Percentiles rank a stretch among this genome's conserved stretches.
These are phyloP conservation scores for Leptodactylus fallax DNA, from an alignment of 2,797 vertebrate genomes.

Conservation along the genomic window DNA sequence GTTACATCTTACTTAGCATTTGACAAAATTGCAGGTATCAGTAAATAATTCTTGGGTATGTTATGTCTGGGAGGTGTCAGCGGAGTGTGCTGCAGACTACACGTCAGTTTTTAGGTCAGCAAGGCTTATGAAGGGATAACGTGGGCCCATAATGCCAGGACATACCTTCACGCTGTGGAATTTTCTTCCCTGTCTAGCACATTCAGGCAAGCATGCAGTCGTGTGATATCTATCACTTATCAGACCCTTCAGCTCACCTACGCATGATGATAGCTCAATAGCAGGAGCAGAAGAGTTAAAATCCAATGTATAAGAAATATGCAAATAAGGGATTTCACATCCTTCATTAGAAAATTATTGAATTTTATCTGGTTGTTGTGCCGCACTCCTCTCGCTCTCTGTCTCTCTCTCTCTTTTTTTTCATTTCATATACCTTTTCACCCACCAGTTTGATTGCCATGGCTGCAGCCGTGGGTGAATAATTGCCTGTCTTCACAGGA, in stretches of 20 bases:
- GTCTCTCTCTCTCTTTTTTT: slow-evolving; percentile 66
- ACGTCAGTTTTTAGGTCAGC: not conserved
- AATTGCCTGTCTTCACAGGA: slow-evolving; percentile 95
- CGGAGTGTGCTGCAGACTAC: not conserved
- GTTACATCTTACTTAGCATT: not conserved
- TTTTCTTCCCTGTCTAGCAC: not conserved
- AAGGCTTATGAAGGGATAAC: not conserved
- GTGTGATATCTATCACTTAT: not conserved
- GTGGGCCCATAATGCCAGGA: not conserved
- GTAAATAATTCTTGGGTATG: not conserved
- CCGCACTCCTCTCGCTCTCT: slow-evolving; percentile 72
- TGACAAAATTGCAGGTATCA: not conserved
- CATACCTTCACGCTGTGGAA: not conserved
- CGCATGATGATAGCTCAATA: not conserved
- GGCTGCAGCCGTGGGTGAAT: slow-evolving; percentile 90
- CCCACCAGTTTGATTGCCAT: slow-evolving; percentile 86
- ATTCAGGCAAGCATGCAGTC: not conserved
- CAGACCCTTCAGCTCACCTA: not conserved
- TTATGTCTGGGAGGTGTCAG: not conserved
- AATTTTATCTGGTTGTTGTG: slow-evolving; percentile 72
- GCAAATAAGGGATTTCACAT: slow-evolving; percentile 60
- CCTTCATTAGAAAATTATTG: slow-evolving; percentile 73
- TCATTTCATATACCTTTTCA: slow-evolving; percentile 76
- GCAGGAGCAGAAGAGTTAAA: slow-evolving; percentile 21
- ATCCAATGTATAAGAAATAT: slow-evolving; percentile 1